These are phyloP conservation scores for Brienomyrus brachyistius DNA, from an alignment of 2,113 vertebrate genomes.

Conservation along the genomic window DNA sequence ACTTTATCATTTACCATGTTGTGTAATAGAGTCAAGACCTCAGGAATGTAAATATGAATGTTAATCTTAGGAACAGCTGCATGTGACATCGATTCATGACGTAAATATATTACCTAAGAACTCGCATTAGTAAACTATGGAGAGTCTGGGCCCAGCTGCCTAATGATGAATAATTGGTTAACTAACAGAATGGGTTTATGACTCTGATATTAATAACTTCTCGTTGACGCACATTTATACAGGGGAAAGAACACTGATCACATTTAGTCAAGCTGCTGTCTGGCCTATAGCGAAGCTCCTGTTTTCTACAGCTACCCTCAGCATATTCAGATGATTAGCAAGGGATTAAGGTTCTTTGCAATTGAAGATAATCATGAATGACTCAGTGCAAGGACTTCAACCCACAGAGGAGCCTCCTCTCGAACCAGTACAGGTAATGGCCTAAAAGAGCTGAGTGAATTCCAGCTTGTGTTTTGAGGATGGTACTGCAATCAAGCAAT, in stretches of 20 bases:
- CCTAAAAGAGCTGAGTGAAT: neutral
- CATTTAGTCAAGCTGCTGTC: neutral
- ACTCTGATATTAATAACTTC: neutral
- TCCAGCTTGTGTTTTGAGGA: neutral
- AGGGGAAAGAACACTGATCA: neutral
- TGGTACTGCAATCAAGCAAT: neutral
- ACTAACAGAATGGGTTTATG: neutral
- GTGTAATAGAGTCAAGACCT: neutral
- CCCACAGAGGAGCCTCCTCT: neutral
- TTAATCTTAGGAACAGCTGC: conserved; percentile 6
- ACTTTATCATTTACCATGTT: neutral
- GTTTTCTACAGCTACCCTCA: neutral
- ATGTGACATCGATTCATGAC: neutral
- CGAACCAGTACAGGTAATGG: neutral
- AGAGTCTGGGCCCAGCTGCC: neutral
- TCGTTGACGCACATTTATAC: neutral
- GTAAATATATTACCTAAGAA: neutral
- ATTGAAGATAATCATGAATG: conserved; percentile 3
- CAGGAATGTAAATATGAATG: conserved; percentile 13
- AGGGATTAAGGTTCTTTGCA: neutral
- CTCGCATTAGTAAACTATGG: neutral
- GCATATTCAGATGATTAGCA: neutral
- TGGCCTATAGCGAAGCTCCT: neutral
- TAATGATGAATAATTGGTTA: neutral
- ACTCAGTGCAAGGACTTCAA: neutral